A percentile compares a stretch with the other conserved stretches of the same genome.
Conservation (phyloP, 1,140 invertebrate genomes). For the Nephila pilipes region DNA sequence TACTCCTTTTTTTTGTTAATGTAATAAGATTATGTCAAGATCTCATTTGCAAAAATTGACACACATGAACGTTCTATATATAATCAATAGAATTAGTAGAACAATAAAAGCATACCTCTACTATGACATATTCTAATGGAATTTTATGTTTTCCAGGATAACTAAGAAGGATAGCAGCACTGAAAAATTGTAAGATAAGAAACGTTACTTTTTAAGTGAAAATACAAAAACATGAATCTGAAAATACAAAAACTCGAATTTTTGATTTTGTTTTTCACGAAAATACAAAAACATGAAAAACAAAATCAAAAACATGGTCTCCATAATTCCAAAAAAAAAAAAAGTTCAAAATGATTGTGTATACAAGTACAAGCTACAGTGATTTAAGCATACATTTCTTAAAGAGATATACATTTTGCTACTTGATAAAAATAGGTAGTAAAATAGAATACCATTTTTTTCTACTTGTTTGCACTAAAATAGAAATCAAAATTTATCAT, state of each 20-base stretch:
- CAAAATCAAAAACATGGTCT: neutral
- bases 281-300: conserved; percentile 79
- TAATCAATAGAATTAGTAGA: neutral
- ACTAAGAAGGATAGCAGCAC: conserved; percentile 83
- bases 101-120: conserved; percentile 84
- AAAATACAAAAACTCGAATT: conserved; percentile 79
- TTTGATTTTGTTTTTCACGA: no score
- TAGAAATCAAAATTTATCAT: no score
- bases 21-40: neutral
- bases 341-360: no score
- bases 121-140: conserved; percentile 98
- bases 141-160: conserved; percentile 97
- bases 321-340: no score
- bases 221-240: conserved; percentile 78
- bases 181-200: no score
- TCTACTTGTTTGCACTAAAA: no score
- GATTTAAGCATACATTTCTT: no score
- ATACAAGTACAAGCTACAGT: no score
- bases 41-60: neutral
- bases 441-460: no score
- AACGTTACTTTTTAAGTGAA: no score
- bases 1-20: neutral
- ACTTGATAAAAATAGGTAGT: no score
- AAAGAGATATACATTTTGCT: no score
- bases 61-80: neutral